Base-by-base conservation (phyloP, 2,113 vertebrate genomes). In the Beaufortia kweichowensis region DNA sequence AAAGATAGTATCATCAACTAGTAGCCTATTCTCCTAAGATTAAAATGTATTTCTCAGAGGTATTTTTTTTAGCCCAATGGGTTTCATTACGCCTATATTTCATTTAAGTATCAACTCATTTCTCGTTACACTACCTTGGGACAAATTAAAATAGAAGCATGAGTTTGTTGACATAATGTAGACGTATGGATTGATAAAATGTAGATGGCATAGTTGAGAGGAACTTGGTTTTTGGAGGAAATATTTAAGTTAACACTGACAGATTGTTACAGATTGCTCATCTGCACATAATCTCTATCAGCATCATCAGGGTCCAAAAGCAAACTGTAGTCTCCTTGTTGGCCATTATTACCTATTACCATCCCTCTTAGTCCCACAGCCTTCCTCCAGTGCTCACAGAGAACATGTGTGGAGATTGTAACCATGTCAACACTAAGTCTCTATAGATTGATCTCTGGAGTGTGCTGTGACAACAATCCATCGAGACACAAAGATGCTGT, bases 381-480 rank as follows among this genome's bases (percentile, higher is more conserved):
- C 33, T 57, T 3, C 21, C 7, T 6, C 14, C 53, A 41, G 19
- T 71, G 17, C 48, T n/a, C 17, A 21, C 84, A 85, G 81, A 87
- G 87, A 91, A 35, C 87, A 88, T 77, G 41, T 67, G 50, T 2
- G 88, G 78, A 88, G 78, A 50, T 2, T 68, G 82, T 82, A 86
- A 88, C 86, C 86, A 86, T 90, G 87, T 89, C 80, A 82, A 81
- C 84, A 35, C 71, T 69, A 79, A 82, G 80, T 76, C 57, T 85
- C 86, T 80, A 62, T 79, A 86, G 86, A 89, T 90, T 88, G 89
- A 85, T 86, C 90, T 85, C 85, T 15, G 23, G 46, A 67, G 75
- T 90, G 84, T 81, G 82, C 76, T 75, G 14, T 56, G n/a, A 79
- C 14, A 14, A 81, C 78, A 19, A 84, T 71, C 29, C 43, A 81